phyloP scores from a whole-genome alignment of 2,797 vertebrate species.

The Remorina albescens region DNA sequence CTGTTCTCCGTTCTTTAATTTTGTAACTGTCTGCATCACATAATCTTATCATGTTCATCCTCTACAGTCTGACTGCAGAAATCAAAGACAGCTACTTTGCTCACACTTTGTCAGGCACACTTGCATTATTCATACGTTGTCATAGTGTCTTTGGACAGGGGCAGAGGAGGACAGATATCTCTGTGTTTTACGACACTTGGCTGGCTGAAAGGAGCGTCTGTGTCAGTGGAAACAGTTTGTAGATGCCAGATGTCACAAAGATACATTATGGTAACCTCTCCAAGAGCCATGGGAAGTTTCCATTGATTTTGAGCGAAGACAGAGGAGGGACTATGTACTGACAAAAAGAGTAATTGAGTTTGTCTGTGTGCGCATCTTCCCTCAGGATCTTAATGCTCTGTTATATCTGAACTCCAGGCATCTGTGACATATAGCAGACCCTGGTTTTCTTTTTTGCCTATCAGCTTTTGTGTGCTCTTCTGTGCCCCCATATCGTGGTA shows the following conservation, averaged over 20 bases:
- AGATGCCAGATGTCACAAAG: constrained; percentile 72
- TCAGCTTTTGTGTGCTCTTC: constrained; percentile 19
- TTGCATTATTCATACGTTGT: constrained; percentile 32
- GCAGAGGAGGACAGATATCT: constrained; percentile 38
- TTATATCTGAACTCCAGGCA: constrained; percentile 63
- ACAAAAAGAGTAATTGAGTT: constrained; percentile 53
- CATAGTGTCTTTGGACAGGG: constrained; percentile 20
- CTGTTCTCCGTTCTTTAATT: not conserved
- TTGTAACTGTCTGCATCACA: not conserved
- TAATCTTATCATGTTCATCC: not conserved
- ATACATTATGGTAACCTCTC: constrained; percentile 75
- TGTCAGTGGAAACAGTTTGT: constrained; percentile 68
- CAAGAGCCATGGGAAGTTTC: constrained; percentile 72
- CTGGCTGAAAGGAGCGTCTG: constrained; percentile 47
- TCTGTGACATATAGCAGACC: constrained; percentile 53
- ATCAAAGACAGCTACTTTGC: not conserved
- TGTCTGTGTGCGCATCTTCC: constrained; percentile 31
- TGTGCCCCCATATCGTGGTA: constrained; percentile 13
- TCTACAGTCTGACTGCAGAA: not conserved
- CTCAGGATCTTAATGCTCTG: constrained; percentile 49
- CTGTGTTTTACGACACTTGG: constrained; percentile 45
- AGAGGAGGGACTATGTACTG: constrained; percentile 61
- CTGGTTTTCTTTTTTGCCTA: constrained; percentile 39
- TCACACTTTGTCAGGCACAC: constrained; percentile 6
- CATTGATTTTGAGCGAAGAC: constrained; percentile 50